Evolutionary conservation across 2,888 invertebrate genomes (phyloP), one percentile per base, ranked within the genome.

Genomic region (Euzophera pinguis): DNA sequence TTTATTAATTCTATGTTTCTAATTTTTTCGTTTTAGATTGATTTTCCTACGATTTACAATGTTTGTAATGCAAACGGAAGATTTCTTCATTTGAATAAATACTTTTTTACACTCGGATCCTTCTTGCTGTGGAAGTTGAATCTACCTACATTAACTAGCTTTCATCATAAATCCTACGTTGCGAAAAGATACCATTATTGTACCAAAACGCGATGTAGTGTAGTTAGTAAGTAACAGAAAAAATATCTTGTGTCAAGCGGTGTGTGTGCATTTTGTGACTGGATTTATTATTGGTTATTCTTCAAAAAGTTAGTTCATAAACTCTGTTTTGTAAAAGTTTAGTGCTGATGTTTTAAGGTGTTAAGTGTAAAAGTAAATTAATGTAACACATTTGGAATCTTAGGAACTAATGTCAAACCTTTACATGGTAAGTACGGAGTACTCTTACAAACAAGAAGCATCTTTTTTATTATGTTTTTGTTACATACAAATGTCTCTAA

Each of bases 201-300:
- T n/a, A 53, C 52, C 50, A 13, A 56, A 54, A 56, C 56, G 53
- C 41, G 17, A 13, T 43, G 14, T n/a, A 27, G 53, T 7, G 49
- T 6, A 29, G 29, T 4, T n/a, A 29, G 29, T 4, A 29, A 29
- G 32, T 7, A 32, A 32, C 1, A 32, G 32, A 32, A 32, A 17
- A 53, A 53, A 57, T 53, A 58, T 58, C 54, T 58, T 54, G 55
- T 47, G 56, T 56, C 53, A 54, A 43, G 39, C 43, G 45, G 37
- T 50, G 38, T 13, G 27, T 34, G 16, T 7, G 48, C 38, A 45
- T 57, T 51, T 14, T 32, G 35, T 53, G 29, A 32, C 32, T 52
- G 32, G 47, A 32, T 10, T 48, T 32, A 32, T 55, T 34, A 14
- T 45, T 34, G 16, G 32, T 45, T 14, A 14, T 45, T n/a, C 32